Evolutionary conservation across 2,888 invertebrate genomes (phyloP).

Genomic region (Neoscelio sp.): DNA sequence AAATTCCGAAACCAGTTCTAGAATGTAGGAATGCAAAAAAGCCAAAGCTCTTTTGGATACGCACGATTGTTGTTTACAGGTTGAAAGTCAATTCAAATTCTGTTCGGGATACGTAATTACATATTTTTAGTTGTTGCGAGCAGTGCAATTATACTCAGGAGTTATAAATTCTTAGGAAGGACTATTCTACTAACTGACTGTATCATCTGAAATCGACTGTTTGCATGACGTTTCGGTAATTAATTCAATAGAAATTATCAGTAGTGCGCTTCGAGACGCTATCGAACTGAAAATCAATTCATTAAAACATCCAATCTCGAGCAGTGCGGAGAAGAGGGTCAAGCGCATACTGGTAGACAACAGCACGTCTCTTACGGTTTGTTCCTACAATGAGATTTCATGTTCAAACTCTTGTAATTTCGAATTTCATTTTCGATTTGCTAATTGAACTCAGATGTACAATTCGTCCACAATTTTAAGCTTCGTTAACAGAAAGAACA

Average conservation of each 20-base stretch:
- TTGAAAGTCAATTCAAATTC: background rate
- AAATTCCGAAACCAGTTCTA: slow-evolving; percentile 4
- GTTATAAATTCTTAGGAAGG: background rate
- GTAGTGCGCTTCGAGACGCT: slow-evolving; percentile 26
- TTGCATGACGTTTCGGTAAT: slow-evolving; percentile 37
- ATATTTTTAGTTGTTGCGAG: background rate
- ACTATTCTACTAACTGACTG: background rate
- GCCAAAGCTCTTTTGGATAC: slow-evolving; percentile 5
- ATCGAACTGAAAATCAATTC: slow-evolving; percentile 60
- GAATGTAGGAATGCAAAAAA: slow-evolving; percentile 2
- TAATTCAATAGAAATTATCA: slow-evolving; percentile 49
- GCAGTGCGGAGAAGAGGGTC: slow-evolving; percentile 35
- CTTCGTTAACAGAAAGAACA: slow-evolving; percentile 7
- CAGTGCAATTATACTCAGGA: background rate
- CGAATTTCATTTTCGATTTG: slow-evolving; percentile 60
- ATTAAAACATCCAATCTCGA: slow-evolving; percentile 62
- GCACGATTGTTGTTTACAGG: background rate
- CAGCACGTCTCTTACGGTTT: slow-evolving; percentile 41
- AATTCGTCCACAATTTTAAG: slow-evolving; percentile 18
- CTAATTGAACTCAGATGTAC: slow-evolving; percentile 54
- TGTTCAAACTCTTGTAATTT: slow-evolving; percentile 41
- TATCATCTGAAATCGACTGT: slow-evolving; percentile 31
- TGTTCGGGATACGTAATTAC: slow-evolving; percentile 1
- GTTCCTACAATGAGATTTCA: slow-evolving; percentile 45
- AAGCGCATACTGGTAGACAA: slow-evolving; percentile 48